A percentile compares a stretch with the other conserved stretches of the same genome.
phyloP scores from a whole-genome alignment of 2,113 vertebrate genomes.

The Odocoileus hemionus region DNA sequence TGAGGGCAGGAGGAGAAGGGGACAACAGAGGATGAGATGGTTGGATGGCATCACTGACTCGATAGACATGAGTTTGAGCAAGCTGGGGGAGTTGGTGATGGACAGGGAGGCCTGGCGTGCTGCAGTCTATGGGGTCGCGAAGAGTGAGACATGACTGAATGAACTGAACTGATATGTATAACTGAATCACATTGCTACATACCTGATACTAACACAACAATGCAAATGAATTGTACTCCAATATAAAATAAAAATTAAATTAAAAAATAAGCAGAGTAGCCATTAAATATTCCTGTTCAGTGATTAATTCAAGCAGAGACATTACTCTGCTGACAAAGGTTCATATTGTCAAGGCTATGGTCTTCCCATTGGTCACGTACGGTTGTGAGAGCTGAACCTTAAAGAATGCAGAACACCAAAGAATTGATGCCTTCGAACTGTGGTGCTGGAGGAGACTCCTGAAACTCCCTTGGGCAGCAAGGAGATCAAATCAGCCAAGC shows the following conservation, averaged over 20 bases:
- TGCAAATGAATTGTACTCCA: not conserved
- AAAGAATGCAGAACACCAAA: not conserved
- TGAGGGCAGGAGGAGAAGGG: not conserved
- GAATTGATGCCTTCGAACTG: not conserved
- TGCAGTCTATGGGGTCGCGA: not conserved
- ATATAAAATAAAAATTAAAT: not conserved
- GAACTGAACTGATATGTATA: not conserved
- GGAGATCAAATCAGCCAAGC: not conserved
- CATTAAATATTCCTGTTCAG: not conserved
- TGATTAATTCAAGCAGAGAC: not conserved
- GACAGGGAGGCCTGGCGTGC: not conserved
- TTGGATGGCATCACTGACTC: not conserved
- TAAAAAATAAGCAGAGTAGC: not conserved
- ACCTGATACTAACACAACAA: not conserved
- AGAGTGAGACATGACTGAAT: not conserved
- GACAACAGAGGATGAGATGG: not conserved
- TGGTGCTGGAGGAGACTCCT: not conserved
- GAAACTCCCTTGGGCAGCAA: not conserved
- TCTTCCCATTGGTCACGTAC: not conserved
- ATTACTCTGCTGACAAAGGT: not conserved
- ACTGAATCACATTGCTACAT: not conserved
- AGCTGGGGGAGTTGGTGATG: not conserved
- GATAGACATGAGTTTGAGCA: not conserved
- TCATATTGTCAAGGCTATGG: not conserved
- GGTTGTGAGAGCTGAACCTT: not conserved